Conservation (phyloP, 2,888 invertebrate genomes). For the Yponomeuta cagnagella region DNA sequence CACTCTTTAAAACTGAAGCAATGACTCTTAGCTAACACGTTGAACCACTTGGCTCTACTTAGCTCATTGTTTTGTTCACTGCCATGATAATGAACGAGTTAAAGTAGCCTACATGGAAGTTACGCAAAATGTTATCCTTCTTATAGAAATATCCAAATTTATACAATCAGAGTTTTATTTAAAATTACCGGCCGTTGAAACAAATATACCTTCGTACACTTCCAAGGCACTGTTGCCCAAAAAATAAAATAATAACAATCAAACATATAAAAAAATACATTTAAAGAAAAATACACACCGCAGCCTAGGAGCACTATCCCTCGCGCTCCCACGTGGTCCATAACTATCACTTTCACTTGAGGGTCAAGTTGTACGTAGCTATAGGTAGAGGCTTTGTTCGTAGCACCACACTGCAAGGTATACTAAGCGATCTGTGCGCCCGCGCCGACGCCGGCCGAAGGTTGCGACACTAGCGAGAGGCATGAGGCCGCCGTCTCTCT, state of each 20-base stretch:
- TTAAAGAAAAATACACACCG: slow-evolving; percentile 26
- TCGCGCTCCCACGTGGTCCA: slow-evolving; percentile 31
- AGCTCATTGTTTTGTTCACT: not conserved
- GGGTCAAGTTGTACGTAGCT: slow-evolving; percentile 10
- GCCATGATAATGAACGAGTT: not conserved
- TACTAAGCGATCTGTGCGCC: slow-evolving; percentile 47
- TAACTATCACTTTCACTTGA: slow-evolving; percentile 59
- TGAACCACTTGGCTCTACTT: not conserved
- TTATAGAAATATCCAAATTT: no score
- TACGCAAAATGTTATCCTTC: no score
- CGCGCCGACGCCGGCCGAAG: slow-evolving; percentile 43
- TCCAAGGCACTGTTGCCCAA: slow-evolving; percentile 19
- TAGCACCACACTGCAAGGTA: not conserved
- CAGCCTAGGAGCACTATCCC: not conserved
- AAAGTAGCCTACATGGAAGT: not conserved
- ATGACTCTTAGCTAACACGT: not conserved
- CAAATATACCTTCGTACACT: not conserved
- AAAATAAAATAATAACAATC: slow-evolving; percentile 19
- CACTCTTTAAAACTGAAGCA: not conserved
- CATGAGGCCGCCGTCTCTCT: slow-evolving; percentile 48
- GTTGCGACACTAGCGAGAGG: slow-evolving; percentile 58
- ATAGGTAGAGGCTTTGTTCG: slow-evolving; percentile 2
- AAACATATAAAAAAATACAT: slow-evolving; percentile 25
- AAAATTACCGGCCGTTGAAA: not conserved
- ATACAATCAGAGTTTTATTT: no score